phyloP scores from a whole-genome alignment of 2,113 vertebrate genomes.

The Lycaon pictus region DNA sequence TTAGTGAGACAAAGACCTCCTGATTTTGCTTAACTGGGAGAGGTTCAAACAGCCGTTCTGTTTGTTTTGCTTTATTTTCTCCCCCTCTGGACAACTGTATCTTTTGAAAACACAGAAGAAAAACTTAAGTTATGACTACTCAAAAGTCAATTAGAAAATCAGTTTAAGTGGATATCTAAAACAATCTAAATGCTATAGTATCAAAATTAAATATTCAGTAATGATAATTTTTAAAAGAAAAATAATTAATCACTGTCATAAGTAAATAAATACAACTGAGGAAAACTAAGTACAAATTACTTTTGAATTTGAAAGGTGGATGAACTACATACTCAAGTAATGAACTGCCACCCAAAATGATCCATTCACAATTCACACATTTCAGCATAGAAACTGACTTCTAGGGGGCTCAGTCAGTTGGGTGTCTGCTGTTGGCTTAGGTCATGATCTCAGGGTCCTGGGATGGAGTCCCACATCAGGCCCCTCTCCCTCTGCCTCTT shows the following conservation, averaged over 20 bases:
- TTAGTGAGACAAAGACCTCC: not conserved
- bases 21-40: not conserved
- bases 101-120: slow-evolving; percentile 3
- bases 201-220: not conserved
- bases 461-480: too few species aligned
- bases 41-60: too few species aligned
- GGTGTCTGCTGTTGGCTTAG: too few species aligned
- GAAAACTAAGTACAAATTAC: not conserved
- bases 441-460: too few species aligned
- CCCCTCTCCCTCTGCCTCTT: too few species aligned
- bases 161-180: not conserved
- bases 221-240: slow-evolving; percentile 28
- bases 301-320: not conserved
- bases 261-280: not conserved
- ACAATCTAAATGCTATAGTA: not conserved
- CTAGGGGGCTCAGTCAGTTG: too few species aligned
- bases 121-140: not conserved
- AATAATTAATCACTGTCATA: not conserved
- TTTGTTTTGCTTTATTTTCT: not conserved
- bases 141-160: not conserved
- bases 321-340: not conserved
- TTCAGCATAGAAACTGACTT: not conserved
- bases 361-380: not conserved
- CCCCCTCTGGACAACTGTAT: not conserved
- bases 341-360: not conserved